phyloP scores from a whole-genome alignment of 2,797 vertebrate species.

The Gymnodraco acuticeps region DNA sequence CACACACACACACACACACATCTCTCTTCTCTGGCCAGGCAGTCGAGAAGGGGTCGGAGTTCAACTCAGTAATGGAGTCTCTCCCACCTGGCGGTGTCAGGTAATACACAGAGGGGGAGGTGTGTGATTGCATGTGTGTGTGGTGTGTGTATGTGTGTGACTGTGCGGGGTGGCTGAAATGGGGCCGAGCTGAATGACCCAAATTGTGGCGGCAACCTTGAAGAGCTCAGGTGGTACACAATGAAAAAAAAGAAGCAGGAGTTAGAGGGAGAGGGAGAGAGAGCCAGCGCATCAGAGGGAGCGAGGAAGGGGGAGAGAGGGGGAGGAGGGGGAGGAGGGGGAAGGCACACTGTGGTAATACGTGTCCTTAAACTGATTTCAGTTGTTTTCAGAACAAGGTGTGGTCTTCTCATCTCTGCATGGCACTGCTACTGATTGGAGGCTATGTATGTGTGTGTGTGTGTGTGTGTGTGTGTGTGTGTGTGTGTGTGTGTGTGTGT shows the following conservation, averaged over 20 bases:
- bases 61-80: slow-evolving; percentile 81
- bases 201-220: slow-evolving; percentile 81
- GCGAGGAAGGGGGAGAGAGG: neutral
- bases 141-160: slow-evolving; percentile 26
- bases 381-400: slow-evolving; percentile 77
- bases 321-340: neutral
- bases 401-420: slow-evolving; percentile 70
- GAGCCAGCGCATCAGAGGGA: neutral
- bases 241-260: slow-evolving; percentile 64
- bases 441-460: slow-evolving; percentile 44
- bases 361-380: slow-evolving; percentile 81
- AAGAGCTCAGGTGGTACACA: slow-evolving; percentile 73
- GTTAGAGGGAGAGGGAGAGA: slow-evolving; percentile 25
- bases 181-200: slow-evolving; percentile 76
- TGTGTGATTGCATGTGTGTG: slow-evolving; percentile 11
- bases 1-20: neutral
- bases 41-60: slow-evolving; percentile 72
- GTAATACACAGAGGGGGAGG: slow-evolving; percentile 73
- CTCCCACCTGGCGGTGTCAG: slow-evolving; percentile 80
- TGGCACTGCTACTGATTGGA: slow-evolving; percentile 73
- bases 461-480: neutral
- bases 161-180: slow-evolving; percentile 61
- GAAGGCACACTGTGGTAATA: slow-evolving; percentile 47
- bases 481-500: neutral
- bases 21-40: slow-evolving; percentile 59